A percentile compares a stretch with the other conserved stretches of the same genome.
Conservation (phyloP, 1,140 invertebrate species). For the Stenopsyche tienmushanensis region DNA sequence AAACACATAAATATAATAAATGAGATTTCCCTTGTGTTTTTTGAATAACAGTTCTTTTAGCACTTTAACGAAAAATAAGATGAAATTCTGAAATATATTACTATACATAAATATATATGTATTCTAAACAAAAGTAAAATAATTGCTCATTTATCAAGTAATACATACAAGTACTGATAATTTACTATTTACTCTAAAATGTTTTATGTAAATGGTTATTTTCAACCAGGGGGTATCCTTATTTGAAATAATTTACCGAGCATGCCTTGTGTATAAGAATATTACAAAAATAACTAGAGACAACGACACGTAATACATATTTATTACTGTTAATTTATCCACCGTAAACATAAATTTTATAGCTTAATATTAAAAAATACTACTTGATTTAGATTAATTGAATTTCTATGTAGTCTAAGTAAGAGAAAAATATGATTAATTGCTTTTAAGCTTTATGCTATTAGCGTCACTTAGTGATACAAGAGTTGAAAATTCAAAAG, state of each 20-base stretch:
- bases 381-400: constrained; percentile 34
- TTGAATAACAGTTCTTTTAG: no score
- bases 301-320: constrained; percentile 40
- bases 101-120: no score
- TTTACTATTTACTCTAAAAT: not conserved
- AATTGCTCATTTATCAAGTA: no score
- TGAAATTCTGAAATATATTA: no score
- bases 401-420: constrained; percentile 37
- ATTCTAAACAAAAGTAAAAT: no score
- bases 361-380: constrained; percentile 32
- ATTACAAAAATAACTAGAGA: constrained; percentile 40
- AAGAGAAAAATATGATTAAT: constrained; percentile 33
- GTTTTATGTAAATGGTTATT: not conserved
- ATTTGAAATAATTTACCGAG: constrained; percentile 34
- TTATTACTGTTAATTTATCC: constrained; percentile 27
- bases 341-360: constrained; percentile 14
- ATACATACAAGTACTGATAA: not conserved
- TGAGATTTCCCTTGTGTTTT: no score
- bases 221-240: not conserved
- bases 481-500: constrained; percentile 52
- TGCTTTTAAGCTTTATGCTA: constrained; percentile 44
- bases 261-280: constrained; percentile 38
- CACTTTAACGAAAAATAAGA: no score
- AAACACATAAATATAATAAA: no score
- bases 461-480: constrained; percentile 57